phyloP scores from a whole-genome alignment of 2,888 invertebrate genomes.

The Electrophaes corylata region DNA sequence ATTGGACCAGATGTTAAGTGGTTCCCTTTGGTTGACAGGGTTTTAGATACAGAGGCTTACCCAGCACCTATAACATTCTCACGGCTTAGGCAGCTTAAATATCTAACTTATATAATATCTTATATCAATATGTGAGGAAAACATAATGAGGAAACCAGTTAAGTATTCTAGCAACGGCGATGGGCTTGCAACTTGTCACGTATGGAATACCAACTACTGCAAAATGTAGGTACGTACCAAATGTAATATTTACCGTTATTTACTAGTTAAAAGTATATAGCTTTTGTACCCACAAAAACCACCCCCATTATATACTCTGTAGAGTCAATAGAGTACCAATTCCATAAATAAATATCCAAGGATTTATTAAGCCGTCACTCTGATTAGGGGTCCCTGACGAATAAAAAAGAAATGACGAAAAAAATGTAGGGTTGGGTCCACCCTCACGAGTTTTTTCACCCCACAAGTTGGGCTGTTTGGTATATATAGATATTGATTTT shows the following conservation, averaged over 20 bases:
- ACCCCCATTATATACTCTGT: constrained; percentile 16
- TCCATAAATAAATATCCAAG: constrained; percentile 68
- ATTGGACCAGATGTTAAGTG: too few relatives aligned
- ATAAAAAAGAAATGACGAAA: constrained; percentile 49
- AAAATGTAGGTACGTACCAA: too few relatives aligned
- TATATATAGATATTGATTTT: constrained; percentile 67
- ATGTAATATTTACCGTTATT: neutral
- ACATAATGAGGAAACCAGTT: too few relatives aligned
- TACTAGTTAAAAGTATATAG: neutral
- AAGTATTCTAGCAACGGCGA: too few relatives aligned
- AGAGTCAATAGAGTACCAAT: constrained; percentile 11
- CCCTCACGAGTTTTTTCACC: constrained; percentile 57
- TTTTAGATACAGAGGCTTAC: too few relatives aligned
- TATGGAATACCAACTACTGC: too few relatives aligned
- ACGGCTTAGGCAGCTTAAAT: too few relatives aligned
- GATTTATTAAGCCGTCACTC: constrained; percentile 59
- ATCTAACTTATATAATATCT: too few relatives aligned
- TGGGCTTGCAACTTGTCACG: too few relatives aligned
- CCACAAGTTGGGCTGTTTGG: constrained; percentile 44
- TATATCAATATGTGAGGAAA: too few relatives aligned
- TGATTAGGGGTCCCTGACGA: constrained; percentile 51
- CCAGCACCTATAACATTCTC: too few relatives aligned
- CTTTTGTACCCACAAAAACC: constrained; percentile 2
- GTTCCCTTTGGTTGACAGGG: too few relatives aligned
- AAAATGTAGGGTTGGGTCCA: constrained; percentile 59